A percentile compares a stretch with the other conserved stretches of the same genome.
phyloP scores from a whole-genome alignment of 2,797 vertebrate species.

The Hypotaenidia philippensis region DNA sequence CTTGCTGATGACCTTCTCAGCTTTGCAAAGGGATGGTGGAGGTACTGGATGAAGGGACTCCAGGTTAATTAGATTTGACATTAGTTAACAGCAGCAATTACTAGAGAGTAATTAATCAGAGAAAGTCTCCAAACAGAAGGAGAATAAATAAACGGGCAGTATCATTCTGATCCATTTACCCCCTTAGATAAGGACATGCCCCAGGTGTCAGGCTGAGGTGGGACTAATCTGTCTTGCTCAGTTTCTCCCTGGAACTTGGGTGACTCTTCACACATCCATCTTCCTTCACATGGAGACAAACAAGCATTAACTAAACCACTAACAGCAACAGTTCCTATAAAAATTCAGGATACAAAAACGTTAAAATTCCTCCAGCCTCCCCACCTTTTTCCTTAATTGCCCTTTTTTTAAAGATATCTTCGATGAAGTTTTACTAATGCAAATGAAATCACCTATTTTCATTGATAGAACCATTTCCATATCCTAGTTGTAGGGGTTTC shows the following conservation, averaged over 20 bases:
- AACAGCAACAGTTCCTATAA: slow-evolving; percentile 33
- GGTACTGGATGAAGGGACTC: slow-evolving; percentile 71
- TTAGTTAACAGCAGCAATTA: slow-evolving; percentile 85
- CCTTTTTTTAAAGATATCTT: background rate
- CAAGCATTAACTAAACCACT: slow-evolving; percentile 55
- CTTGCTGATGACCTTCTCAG: slow-evolving; percentile 76
- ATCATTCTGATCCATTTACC: slow-evolving; percentile 77
- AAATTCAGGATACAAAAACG: background rate
- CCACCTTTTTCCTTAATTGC: background rate
- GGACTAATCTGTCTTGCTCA: slow-evolving; percentile 79
- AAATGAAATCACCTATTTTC: background rate
- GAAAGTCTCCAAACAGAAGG: slow-evolving; percentile 87
- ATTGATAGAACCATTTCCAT: background rate
- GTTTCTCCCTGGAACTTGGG: slow-evolving; percentile 66
- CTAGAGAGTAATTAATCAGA: slow-evolving; percentile 87
- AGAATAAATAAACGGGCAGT: slow-evolving; percentile 85
- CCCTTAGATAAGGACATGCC: slow-evolving; percentile 77
- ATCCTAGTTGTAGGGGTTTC: background rate
- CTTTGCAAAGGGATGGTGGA: slow-evolving; percentile 61
- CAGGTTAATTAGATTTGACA: slow-evolving; percentile 87
- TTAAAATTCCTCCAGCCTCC: background rate
- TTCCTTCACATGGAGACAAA: slow-evolving; percentile 61
- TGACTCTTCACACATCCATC: slow-evolving; percentile 76
- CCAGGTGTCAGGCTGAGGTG: slow-evolving; percentile 83
- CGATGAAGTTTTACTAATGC: background rate